Evolutionary conservation across 1,140 invertebrate species (phyloP), one percentile per base, ranked within the genome.

Genomic region (Coenobita brevimanus): DNA sequence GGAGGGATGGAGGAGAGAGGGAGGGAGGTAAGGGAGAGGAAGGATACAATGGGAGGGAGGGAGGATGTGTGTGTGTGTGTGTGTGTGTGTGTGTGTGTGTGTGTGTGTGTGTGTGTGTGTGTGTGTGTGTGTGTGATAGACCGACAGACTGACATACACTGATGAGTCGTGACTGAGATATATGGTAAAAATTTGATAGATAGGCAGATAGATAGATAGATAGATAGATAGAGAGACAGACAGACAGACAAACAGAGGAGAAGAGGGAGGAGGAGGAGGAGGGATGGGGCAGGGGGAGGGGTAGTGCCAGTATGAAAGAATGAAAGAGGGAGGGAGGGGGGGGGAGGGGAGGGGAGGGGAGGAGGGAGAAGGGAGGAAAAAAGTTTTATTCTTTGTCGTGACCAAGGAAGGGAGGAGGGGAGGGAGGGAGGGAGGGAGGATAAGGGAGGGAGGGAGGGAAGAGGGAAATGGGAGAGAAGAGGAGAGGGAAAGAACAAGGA

Each of bases 1-100:
- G 50, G 75, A 78, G 75, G 50, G 75, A 78, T 36, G 50, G 75
- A 78, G 75, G 75, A 78, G 75, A 78, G 75, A 78, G 46, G 50
- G 75, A 78, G 75, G 50, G 75, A 78, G 75, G 33, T 21, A 71
- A 30, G 33, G 30, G 15, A 13, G 3, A 30, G 30, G 36, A 41
- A 27, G n/a, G n/a, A 50, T 2, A 50, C 41, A 54, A 46, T 21
- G 50, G 27, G 41, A 79, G 50, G 27, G 73, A 76, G 43, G 41
- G 36, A 76, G 76, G n/a, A 24, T 21, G 43, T 0, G 27, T 2
- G 21, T n/a, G n/a, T n/a, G n/a, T n/a, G n/a, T n/a, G n/a, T n/a
- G n/a, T n/a, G n/a, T n/a, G n/a, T n/a, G n/a, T n/a, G n/a, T n/a
- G n/a, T n/a, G n/a, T n/a, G n/a, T n/a, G n/a, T n/a, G n/a, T n/a